Evolutionary conservation across 1,140 invertebrate genomes (phyloP).

Genomic region (Ectropis grisescens): DNA sequence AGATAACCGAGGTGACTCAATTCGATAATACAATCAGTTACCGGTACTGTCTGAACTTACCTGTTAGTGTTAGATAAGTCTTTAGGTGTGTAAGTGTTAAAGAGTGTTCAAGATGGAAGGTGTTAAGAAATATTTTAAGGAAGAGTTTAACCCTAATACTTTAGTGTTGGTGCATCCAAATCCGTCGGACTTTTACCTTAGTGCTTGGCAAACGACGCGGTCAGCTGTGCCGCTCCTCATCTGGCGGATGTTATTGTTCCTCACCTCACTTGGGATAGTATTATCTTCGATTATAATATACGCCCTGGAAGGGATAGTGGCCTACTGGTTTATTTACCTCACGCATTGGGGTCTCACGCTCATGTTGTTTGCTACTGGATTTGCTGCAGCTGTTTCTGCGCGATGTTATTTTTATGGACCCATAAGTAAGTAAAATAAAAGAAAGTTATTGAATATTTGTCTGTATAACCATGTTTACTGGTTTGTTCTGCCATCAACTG

Average conservation of each 20-base stretch:
- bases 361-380: constrained; percentile 34
- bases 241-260: constrained; percentile 36
- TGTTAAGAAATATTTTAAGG: constrained; percentile 37
- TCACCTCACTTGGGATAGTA: constrained; percentile 36
- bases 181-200: constrained; percentile 41
- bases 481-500: too few relatives aligned
- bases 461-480: too few relatives aligned
- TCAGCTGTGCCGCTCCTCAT: constrained; percentile 42
- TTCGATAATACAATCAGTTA: constrained; percentile 20
- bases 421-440: constrained; percentile 50
- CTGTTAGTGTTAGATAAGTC: constrained; percentile 27
- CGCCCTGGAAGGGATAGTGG: constrained; percentile 19
- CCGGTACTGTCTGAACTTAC: constrained; percentile 12
- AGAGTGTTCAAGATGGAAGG: constrained; percentile 31
- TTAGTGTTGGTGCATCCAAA: constrained; percentile 36
- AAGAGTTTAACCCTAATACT: constrained; percentile 32
- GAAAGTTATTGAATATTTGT: too few relatives aligned
- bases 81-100: constrained; percentile 11
- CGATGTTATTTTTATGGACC: constrained; percentile 45
- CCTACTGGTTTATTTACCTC: constrained; percentile 52
- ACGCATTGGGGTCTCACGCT: constrained; percentile 51
- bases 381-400: constrained; percentile 34
- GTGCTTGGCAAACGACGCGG: constrained; percentile 43
- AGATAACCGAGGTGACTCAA: constrained; percentile 18
- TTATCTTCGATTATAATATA: constrained; percentile 37